Percentiles rank a stretch among this genome's conserved stretches.
phyloP scores from a whole-genome alignment of 2,113 vertebrate species.

The Charina bottae region DNA sequence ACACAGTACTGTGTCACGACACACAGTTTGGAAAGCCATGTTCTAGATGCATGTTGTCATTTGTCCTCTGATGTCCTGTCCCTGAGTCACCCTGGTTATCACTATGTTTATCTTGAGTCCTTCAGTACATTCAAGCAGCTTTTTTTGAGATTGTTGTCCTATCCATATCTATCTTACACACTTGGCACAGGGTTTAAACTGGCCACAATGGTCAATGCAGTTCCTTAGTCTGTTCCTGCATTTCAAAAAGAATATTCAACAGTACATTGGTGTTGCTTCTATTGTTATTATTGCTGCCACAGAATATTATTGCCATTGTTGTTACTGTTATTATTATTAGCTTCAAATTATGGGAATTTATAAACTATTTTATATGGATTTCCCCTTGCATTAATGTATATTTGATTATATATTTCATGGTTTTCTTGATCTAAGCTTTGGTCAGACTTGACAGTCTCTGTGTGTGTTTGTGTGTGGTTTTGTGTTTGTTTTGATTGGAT shows the following conservation, averaged over 20 bases:
- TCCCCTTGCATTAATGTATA: background rate
- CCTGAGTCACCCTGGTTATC: too few species aligned
- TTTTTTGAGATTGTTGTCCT: too few species aligned
- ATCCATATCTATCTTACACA: background rate
- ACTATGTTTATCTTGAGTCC: too few species aligned
- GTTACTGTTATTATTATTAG: background rate
- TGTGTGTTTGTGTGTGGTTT: background rate
- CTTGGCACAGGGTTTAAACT: background rate
- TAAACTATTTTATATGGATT: background rate
- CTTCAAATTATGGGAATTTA: background rate
- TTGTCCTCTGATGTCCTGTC: too few species aligned
- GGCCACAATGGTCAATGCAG: background rate
- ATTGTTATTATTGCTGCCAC: background rate
- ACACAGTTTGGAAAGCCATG: too few species aligned
- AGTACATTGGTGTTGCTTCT: background rate
- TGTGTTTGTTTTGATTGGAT: background rate
- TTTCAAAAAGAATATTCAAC: background rate
- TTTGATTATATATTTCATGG: background rate
- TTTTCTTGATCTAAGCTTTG: background rate
- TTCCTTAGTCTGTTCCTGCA: background rate
- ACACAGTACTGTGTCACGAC: too few species aligned
- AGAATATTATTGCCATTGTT: background rate
- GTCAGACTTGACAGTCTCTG: background rate
- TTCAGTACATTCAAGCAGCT: too few species aligned
- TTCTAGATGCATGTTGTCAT: too few species aligned